Base-by-base conservation (phyloP, 2,113 vertebrate species). In the Myotis davidii region DNA sequence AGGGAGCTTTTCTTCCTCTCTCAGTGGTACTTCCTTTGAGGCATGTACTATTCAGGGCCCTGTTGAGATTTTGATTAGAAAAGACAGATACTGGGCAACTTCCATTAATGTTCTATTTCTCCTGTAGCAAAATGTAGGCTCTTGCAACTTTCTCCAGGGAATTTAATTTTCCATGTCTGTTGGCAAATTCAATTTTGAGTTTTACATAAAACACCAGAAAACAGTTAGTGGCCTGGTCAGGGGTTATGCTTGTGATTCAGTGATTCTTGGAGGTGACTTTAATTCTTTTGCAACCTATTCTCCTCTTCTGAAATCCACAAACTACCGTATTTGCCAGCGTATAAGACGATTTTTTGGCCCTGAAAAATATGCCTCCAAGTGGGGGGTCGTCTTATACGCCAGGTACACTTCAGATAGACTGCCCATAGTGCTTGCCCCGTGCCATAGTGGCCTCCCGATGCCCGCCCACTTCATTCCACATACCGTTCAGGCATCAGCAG, bases 21-120 rank as follows among this genome's bases (percentile, higher is more conserved):
- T 85, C 61, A 5, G 85, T 65, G 29, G 37, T 39, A 32, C 70
- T 90, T 90, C 69, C 88, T 97, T 85, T 85, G 85, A 96, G 95
- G 92, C 82, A 83, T 74, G 92, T 74, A 39, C 59, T 83, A 48
- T 96, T 95, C 42, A 93, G 88, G 76, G 85, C 29, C 96, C 96
- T 90, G 97, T 96, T 93, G 96, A 97, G 96, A 97, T 97, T 97
- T 96, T 96, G 96, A 97, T 96, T 95, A 50, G 96, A 96, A 95
- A 97, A 94, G 96, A 95, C 95, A 96, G 95, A 95, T 96, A 96
- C 83, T 87, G 81, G 95, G 77, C 73, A 79, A 92, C 67, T 96
- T 96, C 85, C 82, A 92, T 96, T 97, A 96, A 95, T 93, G 94
- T 88, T 85, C 85, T 96, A 56, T 96, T 96, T 92, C 78, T 97